These are phyloP conservation scores for Cyclina sinensis DNA, from an alignment of 1,140 invertebrate genomes.

Conservation along the genomic window DNA sequence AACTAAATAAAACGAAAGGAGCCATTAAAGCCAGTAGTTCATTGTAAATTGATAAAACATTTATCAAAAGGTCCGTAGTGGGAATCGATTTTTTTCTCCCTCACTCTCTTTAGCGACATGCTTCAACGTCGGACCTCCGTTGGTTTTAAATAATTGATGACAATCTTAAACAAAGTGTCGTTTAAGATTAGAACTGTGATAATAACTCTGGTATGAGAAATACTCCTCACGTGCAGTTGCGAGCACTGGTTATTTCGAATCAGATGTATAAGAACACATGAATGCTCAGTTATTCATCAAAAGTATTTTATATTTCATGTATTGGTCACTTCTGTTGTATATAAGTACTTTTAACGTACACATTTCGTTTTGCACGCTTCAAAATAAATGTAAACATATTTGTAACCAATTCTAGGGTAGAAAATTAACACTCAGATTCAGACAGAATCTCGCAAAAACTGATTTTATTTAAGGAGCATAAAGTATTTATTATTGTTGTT, in stretches of 20 bases:
- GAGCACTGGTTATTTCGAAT: background rate
- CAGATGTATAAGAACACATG: no score
- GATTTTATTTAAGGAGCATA: no score
- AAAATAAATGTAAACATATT: no score
- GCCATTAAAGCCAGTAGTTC: background rate
- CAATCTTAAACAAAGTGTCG: constrained; percentile 39
- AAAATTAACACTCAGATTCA: no score
- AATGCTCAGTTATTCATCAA: no score
- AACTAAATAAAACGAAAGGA: constrained; percentile 48
- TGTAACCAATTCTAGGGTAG: no score
- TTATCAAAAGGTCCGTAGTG: constrained; percentile 40
- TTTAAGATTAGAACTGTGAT: constrained; percentile 16
- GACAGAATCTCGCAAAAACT: no score
- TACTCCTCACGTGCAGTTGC: background rate
- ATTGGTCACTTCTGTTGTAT: no score
- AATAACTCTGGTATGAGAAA: background rate
- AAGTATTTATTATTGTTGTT: no score
- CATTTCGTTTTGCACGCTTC: no score
- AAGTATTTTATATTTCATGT: no score
- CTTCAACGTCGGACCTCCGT: constrained; percentile 12
- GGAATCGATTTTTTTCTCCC: constrained; percentile 38
- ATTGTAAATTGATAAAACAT: constrained; percentile 35
- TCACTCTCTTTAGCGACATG: constrained; percentile 12
- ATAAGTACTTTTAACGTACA: no score
- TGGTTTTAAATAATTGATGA: constrained; percentile 62